Base-by-base conservation (phyloP, 2,888 invertebrate species). In the Zygogramma bicolorata region DNA sequence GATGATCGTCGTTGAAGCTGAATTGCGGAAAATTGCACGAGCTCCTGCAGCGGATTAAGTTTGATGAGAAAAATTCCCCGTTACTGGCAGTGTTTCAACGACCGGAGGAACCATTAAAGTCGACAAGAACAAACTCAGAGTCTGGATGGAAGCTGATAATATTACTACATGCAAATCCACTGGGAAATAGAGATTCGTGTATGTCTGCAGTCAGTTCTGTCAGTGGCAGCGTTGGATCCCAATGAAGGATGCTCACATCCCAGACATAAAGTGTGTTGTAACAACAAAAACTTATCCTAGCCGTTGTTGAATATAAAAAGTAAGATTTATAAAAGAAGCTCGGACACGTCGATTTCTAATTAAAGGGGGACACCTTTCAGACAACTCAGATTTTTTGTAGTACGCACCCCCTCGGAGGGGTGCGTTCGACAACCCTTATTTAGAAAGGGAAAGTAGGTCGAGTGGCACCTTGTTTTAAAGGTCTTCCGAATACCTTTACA, bases 121-220 rank as follows among this genome's bases (percentile, higher is more conserved):
- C 66, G 73, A 76, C 68, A 74, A 66, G 74, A 75, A 73, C 71
- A 75, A 69, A 76, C 75, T 70, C 70, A 29, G 77, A 74, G 74
- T 75, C 77, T 77, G 82, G 81, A 81, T 81, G 82, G 80, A 80
- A 80, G 80, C 78, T 80, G 82, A 83, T 83, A 82, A 83, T 84
- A 82, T 82, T 82, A 83, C 83, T 84, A 81, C 84, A 84, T 81
- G 81, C 73, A 77, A 76, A 80, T 82, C 84, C 65, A 62, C 75
- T 78, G 82, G 80, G 81, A 81, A 81, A 84, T 84, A 84, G 82
- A 82, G 82, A 83, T 83, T 82, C 80, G 77, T 80, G 80, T 80
- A 78, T 80, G 76, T 78, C 76, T n/a, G n/a, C n/a, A n/a, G 76
- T 78, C 77, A 75, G 72, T 75, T 74, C 74, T 77, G 73, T 58